A percentile compares a stretch with the other conserved stretches of the same genome.
Evolutionary conservation across 2,888 invertebrate species (phyloP).

Genomic region (Agapostemon virescens): DNA sequence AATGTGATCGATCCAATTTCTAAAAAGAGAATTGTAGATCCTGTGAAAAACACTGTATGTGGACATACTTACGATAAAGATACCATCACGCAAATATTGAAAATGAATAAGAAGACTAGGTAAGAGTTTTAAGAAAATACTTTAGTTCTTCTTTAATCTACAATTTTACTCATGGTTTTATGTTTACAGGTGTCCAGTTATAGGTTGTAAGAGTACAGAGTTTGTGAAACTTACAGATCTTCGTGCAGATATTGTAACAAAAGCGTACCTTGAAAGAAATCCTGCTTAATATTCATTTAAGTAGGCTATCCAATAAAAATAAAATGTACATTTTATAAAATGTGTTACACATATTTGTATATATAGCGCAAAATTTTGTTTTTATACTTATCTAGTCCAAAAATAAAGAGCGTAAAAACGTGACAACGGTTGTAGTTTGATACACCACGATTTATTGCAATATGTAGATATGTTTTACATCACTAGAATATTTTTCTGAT

Average conservation of each 20-base stretch:
- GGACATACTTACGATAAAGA: constrained; percentile 76
- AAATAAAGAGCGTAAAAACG: constrained; percentile 24
- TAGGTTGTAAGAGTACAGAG: constrained; percentile 73
- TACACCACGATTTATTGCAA: background rate
- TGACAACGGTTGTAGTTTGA: constrained; percentile 11
- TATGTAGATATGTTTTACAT: constrained; percentile 2
- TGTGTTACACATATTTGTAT: background rate
- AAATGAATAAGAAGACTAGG: constrained; percentile 72
- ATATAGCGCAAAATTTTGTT: background rate
- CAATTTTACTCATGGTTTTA: background rate
- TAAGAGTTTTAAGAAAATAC: constrained; percentile 46
- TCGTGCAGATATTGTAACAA: constrained; percentile 68
- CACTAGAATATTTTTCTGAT: constrained; percentile 26
- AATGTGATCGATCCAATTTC: constrained; percentile 77
- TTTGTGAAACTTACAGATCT: constrained; percentile 66
- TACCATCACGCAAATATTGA: constrained; percentile 68
- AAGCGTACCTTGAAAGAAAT: constrained; percentile 70
- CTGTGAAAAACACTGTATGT: constrained; percentile 74
- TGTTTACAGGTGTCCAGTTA: constrained; percentile 74
- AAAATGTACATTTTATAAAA: background rate
- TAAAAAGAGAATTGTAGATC: constrained; percentile 75
- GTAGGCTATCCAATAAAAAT: background rate
- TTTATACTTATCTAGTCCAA: constrained; percentile 14
- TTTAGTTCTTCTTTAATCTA: background rate
- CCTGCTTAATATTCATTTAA: constrained; percentile 33